Percentiles rank a stretch among this genome's conserved stretches.
These are phyloP conservation scores for Mus pahari DNA, from an alignment of 2,113 vertebrate genomes.

Conservation along the genomic window DNA sequence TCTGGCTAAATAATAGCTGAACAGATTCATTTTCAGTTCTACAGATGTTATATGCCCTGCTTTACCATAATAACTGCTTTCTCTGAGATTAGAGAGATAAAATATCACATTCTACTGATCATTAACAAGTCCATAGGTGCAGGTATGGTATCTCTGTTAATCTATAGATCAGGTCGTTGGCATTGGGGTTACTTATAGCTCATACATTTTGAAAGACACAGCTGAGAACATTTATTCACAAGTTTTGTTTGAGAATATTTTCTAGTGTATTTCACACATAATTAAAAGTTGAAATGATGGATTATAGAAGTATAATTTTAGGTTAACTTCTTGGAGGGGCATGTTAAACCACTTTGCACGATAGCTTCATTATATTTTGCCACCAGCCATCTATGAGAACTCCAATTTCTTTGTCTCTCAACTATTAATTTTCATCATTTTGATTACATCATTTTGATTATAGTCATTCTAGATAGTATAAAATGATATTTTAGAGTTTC, in stretches of 20 bases:
- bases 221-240: not conserved
- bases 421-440: not conserved
- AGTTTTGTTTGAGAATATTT: not conserved
- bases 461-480: not conserved
- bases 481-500: not conserved
- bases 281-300: not conserved
- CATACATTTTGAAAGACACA: not conserved
- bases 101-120: not conserved
- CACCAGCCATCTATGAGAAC: not conserved
- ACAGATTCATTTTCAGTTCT: not conserved
- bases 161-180: not conserved
- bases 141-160: not conserved
- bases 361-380: not conserved
- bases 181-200: not conserved
- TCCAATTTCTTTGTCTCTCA: not conserved
- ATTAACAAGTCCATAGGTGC: not conserved
- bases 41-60: not conserved
- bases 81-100: not conserved
- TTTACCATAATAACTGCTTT: not conserved
- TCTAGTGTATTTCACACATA: not conserved
- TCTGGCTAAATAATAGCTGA: not conserved
- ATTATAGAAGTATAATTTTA: not conserved
- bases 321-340: not conserved
- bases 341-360: not conserved
- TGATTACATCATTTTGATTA: not conserved